These are phyloP conservation scores for Eudemis profundana DNA, from an alignment of 2,888 invertebrate genomes.

Conservation along the genomic window DNA sequence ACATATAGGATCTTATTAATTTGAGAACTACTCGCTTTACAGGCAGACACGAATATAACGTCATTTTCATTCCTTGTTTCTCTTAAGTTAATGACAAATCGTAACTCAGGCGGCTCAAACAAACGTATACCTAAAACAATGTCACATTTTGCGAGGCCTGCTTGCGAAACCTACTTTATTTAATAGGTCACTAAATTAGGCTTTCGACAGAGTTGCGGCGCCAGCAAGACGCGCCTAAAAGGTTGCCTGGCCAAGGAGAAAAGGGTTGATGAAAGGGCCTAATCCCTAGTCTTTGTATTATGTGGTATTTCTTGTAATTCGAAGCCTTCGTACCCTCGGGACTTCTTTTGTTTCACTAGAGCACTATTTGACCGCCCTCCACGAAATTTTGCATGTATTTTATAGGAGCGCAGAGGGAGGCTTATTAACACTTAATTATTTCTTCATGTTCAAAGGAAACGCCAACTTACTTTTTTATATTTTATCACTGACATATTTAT, in stretches of 20 bases:
- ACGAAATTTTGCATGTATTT: not conserved
- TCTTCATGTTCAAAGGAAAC: too few relatives aligned
- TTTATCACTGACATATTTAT: too few relatives aligned
- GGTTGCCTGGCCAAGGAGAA: conserved; percentile 29
- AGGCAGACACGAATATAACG: too few relatives aligned
- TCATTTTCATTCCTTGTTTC: too few relatives aligned
- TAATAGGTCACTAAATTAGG: conserved; percentile 41
- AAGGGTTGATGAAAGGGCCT: conserved; percentile 21
- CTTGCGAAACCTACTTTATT: conserved; percentile 36
- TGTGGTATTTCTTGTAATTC: conserved; percentile 11
- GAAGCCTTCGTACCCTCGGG: not conserved
- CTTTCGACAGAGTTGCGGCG: conserved; percentile 24
- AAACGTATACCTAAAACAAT: not conserved
- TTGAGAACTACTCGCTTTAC: too few relatives aligned
- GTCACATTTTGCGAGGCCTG: conserved; percentile 10
- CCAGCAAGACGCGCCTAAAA: conserved; percentile 35
- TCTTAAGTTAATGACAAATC: too few relatives aligned
- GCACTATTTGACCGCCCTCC: not conserved
- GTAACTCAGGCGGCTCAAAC: not conserved
- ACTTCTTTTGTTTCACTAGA: conserved; percentile 6
- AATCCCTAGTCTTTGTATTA: conserved; percentile 16
- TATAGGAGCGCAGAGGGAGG: too few relatives aligned
- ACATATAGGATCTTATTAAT: too few relatives aligned
- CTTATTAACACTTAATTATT: too few relatives aligned
- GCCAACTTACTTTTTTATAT: too few relatives aligned